Base-by-base conservation (phyloP, 2,797 vertebrate genomes). In the Molothrus aeneus region DNA sequence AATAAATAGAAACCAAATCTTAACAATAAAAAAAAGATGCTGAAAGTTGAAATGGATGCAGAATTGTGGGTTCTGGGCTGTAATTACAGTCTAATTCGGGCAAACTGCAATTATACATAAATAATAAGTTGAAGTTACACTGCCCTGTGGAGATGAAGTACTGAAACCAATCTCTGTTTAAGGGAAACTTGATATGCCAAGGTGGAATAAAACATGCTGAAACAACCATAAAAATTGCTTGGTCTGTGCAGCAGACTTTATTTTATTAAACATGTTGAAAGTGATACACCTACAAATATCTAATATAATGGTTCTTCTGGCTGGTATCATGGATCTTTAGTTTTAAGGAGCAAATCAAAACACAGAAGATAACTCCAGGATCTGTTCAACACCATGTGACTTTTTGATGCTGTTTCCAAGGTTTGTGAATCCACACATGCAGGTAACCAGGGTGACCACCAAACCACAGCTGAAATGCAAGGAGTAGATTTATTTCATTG, bases 21-120 rank as follows among this genome's bases (percentile, higher is more conserved):
- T 66, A 87, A 79, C 73, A 81, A 51, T 11, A 78, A 72, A 71
- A 87, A 69, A 59, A 59, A 71, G 38, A 34, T 25, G 38, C 36
- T 48, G 47, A 64, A 94, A 90, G 45, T 45, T 74, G 77, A 96
- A 93, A 77, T 86, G 38, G 51, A 83, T 69, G 43, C 40, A 79
- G 61, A 61, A 45, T 75, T 94, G 63, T 90, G 50, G 40, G 18
- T 92, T 93, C 64, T 94, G 77, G 65, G 51, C 59, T 95, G 79
- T 80, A 96, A 96, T 92, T 93, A 82, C 40, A 91, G n/a, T 83
- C 72, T 93, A 91, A 95, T 88, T 81, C 59, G 80, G 70, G 84
- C 78, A 95, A 93, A 84, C 92, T 95, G 45, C 38, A 95, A 89
- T 95, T 94, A 92, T 19, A 56, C 47, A 66, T 40, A 92, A 96